phyloP scores from a whole-genome alignment of 2,797 vertebrate genomes.

The Pagetopsis macropterus region DNA sequence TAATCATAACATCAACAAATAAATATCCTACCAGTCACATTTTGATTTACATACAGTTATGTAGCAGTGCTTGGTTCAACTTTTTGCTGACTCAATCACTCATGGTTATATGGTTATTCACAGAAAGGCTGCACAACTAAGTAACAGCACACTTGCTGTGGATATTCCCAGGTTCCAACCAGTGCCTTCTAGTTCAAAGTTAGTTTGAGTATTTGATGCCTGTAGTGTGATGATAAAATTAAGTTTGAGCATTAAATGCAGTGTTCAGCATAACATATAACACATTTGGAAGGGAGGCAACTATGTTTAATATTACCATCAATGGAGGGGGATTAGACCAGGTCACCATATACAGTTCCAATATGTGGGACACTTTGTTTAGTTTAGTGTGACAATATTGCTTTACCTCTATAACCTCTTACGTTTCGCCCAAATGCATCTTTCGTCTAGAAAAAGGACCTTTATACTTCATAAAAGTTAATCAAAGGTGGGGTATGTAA shows the following conservation, averaged over 20 bases:
- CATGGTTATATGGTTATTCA: conserved; percentile 13
- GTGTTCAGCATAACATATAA: conserved; percentile 28
- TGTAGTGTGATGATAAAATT: conserved; percentile 25
- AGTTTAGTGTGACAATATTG: conserved; percentile 1
- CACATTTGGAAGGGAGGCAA: neutral
- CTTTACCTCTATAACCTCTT: neutral
- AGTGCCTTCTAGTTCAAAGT: conserved; percentile 37
- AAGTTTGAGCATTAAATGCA: conserved; percentile 15
- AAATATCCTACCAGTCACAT: neutral
- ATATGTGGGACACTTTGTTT: neutral
- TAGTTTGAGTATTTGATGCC: conserved; percentile 43
- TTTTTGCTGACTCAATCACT: conserved; percentile 24
- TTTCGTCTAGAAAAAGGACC: conserved; percentile 2
- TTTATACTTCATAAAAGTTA: conserved; percentile 20
- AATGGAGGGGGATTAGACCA: conserved; percentile 18
- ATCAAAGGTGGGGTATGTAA: neutral
- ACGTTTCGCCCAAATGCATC: neutral
- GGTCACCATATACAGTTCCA: neutral
- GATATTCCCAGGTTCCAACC: conserved; percentile 14
- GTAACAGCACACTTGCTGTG: conserved; percentile 9
- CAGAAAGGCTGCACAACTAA: conserved; percentile 10
- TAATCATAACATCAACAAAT: neutral
- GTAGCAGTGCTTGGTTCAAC: neutral
- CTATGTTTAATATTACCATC: conserved; percentile 19
- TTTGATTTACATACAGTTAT: neutral